Percentiles rank a stretch among this genome's conserved stretches.
Evolutionary conservation across 2,113 vertebrate species (phyloP).

Genomic region (Callaeas wilsoni): DNA sequence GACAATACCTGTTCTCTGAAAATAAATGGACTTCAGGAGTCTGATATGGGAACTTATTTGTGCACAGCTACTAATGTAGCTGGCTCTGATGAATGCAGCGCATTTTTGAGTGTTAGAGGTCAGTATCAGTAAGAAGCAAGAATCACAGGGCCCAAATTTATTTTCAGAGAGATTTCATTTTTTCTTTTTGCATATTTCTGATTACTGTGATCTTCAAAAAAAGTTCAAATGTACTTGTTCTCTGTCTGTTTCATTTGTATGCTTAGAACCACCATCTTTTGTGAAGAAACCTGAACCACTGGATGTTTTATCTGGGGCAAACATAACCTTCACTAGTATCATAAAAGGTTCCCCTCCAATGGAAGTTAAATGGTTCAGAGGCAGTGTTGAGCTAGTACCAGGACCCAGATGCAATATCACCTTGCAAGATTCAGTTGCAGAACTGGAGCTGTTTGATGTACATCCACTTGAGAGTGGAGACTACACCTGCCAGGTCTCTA

Average conservation of each 20-base stretch:
- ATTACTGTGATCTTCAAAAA: background rate
- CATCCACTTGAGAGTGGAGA: conserved; percentile 83
- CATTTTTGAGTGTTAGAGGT: conserved; percentile 89
- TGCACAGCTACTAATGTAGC: conserved; percentile 89
- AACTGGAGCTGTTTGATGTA: conserved; percentile 84
- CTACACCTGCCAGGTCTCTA: conserved; percentile 90
- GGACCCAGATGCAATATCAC: conserved; percentile 81
- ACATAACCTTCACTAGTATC: conserved; percentile 83
- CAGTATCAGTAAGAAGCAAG: conserved; percentile 60
- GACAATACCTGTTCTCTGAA: conserved; percentile 88
- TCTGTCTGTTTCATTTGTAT: background rate
- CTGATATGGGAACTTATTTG: conserved; percentile 84
- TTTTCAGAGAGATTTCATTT: background rate
- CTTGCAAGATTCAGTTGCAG: conserved; percentile 81
- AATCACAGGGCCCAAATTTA: background rate
- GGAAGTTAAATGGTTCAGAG: conserved; percentile 93
- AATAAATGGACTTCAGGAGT: conserved; percentile 81
- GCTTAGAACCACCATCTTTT: conserved; percentile 91
- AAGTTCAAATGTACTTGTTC: background rate
- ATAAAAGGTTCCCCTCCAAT: conserved; percentile 88
- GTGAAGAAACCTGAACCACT: conserved; percentile 84
- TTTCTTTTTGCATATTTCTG: background rate
- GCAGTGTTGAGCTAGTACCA: conserved; percentile 82
- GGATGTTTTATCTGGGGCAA: conserved; percentile 85
- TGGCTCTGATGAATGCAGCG: conserved; percentile 84